Base-by-base conservation (phyloP, 2,113 vertebrate species). In the Paralichthys olivaceus region DNA sequence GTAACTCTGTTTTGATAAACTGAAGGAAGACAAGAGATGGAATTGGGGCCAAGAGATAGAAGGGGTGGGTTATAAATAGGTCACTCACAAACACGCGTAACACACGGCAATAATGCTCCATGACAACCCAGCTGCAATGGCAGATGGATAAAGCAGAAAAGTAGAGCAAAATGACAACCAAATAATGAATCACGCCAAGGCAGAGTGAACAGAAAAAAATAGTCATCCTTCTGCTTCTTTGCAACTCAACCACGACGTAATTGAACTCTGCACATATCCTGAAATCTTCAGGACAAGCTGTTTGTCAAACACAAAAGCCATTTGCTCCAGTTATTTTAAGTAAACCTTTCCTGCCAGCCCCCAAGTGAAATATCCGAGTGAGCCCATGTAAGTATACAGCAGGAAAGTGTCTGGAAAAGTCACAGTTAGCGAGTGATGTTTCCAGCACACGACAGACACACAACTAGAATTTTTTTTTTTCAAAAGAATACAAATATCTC, bases 21-120 rank as follows among this genome's bases (percentile, higher is more conserved):
- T 74, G 72, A 75, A 86, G 80, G 65, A 77, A 65, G 73, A 80
- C 69, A 70, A 79, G 79, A 58, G 69, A 75, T 83, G 69, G 72
- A 84, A 85, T 84, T 81, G 77, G 86, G 88, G 89, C 69, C 82
- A 88, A 70, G 65, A 62, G 83, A 85, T 70, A 61, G 75, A 84
- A 84, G 61, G 80, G 67, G 64, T 37, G 84, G 89, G 88, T 85
- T 89, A 90, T 88, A 93, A 93, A 92, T 93, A 91, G 91, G 92
- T 92, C 91, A 93, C 67, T 79, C 79, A 53, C 76, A 80, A 82
- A 85, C 69, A 78, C 61, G 86, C 37, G 26, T 64, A 84, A 80
- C 72, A 69, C 75, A 75, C 45, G 4, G 74, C 83, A 60, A 55
- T 78, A 80, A 90, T 81, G 85, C 86, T 87, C 66, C 80, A 72